Evolutionary conservation across 1,140 invertebrate species (phyloP).

Genomic region (Artemia franciscana): DNA sequence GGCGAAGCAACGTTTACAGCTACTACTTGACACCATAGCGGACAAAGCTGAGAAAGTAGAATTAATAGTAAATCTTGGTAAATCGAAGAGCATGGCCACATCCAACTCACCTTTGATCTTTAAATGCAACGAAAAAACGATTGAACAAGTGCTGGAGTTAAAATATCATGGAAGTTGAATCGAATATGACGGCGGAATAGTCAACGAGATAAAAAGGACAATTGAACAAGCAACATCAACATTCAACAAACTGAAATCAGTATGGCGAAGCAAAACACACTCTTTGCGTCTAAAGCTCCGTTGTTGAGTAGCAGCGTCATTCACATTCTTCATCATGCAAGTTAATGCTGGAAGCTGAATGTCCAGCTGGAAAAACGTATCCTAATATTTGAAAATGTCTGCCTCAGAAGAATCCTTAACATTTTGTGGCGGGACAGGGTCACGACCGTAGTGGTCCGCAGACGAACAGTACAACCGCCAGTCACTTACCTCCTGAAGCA

Average conservation of each 20-base stretch:
- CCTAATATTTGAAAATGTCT: background rate
- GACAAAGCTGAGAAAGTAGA: too few relatives aligned
- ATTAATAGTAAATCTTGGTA: too few relatives aligned
- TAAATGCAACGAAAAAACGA: background rate
- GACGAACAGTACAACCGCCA: background rate
- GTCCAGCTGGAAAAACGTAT: too few relatives aligned
- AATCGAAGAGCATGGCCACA: background rate
- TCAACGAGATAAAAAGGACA: background rate
- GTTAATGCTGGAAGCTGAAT: too few relatives aligned
- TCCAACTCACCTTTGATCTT: background rate
- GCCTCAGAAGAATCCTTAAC: background rate
- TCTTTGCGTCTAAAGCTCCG: background rate
- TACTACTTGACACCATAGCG: too few relatives aligned
- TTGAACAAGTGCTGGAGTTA: background rate
- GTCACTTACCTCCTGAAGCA: background rate
- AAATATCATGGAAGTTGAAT: background rate
- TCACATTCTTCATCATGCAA: background rate
- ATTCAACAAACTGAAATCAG: background rate
- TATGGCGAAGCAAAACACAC: background rate
- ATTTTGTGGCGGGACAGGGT: background rate
- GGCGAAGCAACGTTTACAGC: too few relatives aligned
- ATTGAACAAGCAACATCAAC: background rate
- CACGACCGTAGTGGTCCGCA: background rate
- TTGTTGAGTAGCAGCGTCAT: background rate
- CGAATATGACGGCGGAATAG: background rate